These are phyloP conservation scores for Nomada ruficornis DNA, from an alignment of 2,888 invertebrate species.

Conservation along the genomic window DNA sequence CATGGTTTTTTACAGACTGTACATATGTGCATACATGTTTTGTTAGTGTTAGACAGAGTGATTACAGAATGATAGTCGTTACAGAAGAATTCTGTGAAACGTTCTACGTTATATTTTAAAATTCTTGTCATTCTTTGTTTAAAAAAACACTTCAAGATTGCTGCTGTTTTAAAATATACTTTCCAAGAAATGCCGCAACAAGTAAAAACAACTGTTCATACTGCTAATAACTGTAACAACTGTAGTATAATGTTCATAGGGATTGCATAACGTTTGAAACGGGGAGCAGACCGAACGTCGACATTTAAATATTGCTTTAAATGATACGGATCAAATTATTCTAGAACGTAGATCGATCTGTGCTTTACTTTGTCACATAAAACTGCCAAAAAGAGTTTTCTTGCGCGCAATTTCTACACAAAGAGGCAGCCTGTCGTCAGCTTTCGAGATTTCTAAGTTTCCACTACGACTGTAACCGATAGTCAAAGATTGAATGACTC, in stretches of 20 bases:
- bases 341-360: neutral
- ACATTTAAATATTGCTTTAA: too few species aligned
- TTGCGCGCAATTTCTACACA: constrained; percentile 45
- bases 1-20: too few species aligned
- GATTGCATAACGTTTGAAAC: neutral
- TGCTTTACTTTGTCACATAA: too few species aligned
- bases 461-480: constrained; percentile 40
- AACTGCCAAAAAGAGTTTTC: neutral
- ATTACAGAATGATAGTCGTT: too few species aligned
- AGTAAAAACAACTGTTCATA: neutral
- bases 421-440: neutral
- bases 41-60: too few species aligned
- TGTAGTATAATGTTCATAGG: neutral
- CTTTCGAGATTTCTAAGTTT: constrained; percentile 64
- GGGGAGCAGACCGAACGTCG: neutral
- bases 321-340: neutral
- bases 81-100: neutral
- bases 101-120: neutral
- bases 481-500: constrained; percentile 10
- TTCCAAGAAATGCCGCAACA: neutral
- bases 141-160: too few species aligned
- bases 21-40: too few species aligned
- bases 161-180: too few species aligned
- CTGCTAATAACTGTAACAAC: neutral
- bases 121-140: too few species aligned